These are phyloP conservation scores for Phrynosoma blainvillii DNA, from an alignment of 2,113 vertebrate genomes.

Conservation along the genomic window DNA sequence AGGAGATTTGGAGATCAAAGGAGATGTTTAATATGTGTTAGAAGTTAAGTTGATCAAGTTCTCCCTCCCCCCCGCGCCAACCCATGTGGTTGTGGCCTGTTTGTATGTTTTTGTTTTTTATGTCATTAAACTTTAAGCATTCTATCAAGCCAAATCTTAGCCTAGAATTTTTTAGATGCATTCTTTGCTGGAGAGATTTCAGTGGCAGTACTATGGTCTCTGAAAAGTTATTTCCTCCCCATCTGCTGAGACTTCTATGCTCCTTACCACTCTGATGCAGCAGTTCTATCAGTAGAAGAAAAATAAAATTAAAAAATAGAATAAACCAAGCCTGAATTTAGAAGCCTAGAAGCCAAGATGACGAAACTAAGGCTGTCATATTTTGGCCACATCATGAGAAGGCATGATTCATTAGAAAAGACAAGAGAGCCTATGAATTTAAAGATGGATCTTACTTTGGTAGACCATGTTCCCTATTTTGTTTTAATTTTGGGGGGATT, in stretches of 20 bases:
- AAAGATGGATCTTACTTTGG: too few species aligned
- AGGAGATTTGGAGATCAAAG: constrained; percentile 56
- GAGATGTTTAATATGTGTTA: constrained; percentile 45
- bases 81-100: background rate
- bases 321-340: too few species aligned
- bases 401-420: too few species aligned
- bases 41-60: constrained; percentile 40
- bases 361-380: too few species aligned
- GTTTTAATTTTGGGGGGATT: too few species aligned
- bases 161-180: background rate
- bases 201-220: background rate
- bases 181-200: background rate
- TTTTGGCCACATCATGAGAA: too few species aligned
- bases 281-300: too few species aligned
- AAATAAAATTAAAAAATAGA: too few species aligned
- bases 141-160: background rate
- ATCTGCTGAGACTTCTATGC: background rate
- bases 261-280: too few species aligned
- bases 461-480: too few species aligned
- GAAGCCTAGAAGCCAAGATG: too few species aligned
- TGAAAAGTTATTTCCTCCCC: background rate
- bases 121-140: background rate
- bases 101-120: background rate
- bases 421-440: too few species aligned
- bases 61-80: background rate